Conservation (phyloP, 2,888 invertebrate species). For the Chaitophorus viminalis region DNA sequence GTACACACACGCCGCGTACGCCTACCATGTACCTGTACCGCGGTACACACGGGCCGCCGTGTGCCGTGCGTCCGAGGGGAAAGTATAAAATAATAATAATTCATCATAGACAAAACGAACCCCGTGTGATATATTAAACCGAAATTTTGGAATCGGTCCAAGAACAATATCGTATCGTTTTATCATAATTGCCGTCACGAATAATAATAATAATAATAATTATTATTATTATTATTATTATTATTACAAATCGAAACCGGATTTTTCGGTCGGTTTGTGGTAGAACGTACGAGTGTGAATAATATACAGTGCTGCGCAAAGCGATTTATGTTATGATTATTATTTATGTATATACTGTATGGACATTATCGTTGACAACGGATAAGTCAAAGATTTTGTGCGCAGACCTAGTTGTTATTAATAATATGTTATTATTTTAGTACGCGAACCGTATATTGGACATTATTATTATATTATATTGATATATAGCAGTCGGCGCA, state of each 20-base stretch:
- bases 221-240: not conserved
- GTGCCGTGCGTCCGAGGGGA: not conserved
- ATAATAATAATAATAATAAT: no score
- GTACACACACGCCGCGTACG: no score
- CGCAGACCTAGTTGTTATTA: no score
- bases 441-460: not conserved
- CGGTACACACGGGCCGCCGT: no score
- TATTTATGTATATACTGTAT: no score
- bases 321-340: not conserved
- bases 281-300: no score
- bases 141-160: conserved; percentile 27
- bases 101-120: not conserved
- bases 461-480: no score
- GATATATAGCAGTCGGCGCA: no score
- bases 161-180: not conserved
- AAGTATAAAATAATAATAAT: conserved; percentile 18
- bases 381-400: not conserved
- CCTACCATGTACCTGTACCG: no score
- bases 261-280: no score
- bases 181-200: no score
- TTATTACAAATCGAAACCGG: not conserved
- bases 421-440: no score
- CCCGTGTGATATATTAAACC: not conserved
- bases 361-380: not conserved
- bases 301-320: not conserved